Evolutionary conservation across 2,797 vertebrate genomes (phyloP).

Genomic region (Xenentodon cancila): DNA sequence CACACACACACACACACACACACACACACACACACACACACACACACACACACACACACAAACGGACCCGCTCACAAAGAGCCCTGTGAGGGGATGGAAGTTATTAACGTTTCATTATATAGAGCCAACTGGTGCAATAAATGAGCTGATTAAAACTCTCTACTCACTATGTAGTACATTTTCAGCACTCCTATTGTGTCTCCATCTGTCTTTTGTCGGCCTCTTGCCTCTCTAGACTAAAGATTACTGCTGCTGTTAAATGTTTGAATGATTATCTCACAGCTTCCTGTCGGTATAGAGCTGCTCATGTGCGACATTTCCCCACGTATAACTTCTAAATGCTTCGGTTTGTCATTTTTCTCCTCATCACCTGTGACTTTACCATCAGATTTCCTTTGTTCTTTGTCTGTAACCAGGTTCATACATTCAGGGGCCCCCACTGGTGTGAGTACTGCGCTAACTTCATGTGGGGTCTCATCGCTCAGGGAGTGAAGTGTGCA

Average conservation of each 20-base stretch:
- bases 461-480: constrained; percentile 98
- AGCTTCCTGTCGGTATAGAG: neutral
- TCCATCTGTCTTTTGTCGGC: neutral
- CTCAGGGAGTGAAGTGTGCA: constrained; percentile 96
- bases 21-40: constrained; percentile 19
- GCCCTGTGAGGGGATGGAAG: constrained; percentile 20
- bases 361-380: neutral
- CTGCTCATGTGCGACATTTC: neutral
- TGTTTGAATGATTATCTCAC: constrained; percentile 2
- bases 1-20: constrained; percentile 17
- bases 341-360: neutral
- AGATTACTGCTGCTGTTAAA: constrained; percentile 12
- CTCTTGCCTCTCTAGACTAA: constrained; percentile 1
- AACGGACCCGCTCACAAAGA: constrained; percentile 19
- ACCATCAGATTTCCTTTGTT: neutral
- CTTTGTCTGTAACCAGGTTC: constrained; percentile 79
- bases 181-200: constrained; percentile 17
- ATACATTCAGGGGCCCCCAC: constrained; percentile 94
- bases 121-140: constrained; percentile 36
- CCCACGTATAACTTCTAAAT: no score
- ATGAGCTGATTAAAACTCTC: constrained; percentile 38
- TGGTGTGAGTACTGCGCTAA: constrained; percentile 98
- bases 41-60: constrained; percentile 12
- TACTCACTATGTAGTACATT: neutral
- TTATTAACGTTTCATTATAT: constrained; percentile 56